Evolutionary conservation across 2,113 vertebrate species (phyloP).

Genomic region (Vimba vimba): DNA sequence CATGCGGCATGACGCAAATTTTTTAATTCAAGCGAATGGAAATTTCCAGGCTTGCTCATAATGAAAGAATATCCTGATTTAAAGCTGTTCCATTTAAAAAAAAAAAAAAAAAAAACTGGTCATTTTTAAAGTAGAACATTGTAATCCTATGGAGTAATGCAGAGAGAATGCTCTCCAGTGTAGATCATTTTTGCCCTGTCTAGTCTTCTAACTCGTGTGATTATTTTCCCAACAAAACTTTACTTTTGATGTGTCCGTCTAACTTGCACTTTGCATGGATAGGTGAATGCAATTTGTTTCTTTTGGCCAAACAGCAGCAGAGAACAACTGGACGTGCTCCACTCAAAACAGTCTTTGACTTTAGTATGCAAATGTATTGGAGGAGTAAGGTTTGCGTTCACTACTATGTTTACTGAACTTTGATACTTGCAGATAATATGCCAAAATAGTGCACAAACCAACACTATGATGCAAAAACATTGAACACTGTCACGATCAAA

Average conservation of each 20-base stretch:
- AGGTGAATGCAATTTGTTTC: slow-evolving; percentile 35
- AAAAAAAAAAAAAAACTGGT: neutral
- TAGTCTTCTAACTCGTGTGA: slow-evolving; percentile 17
- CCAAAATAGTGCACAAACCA: neutral
- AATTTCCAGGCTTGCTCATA: slow-evolving; percentile 12
- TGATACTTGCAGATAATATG: slow-evolving; percentile 3
- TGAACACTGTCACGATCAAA: neutral
- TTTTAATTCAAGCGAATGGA: neutral
- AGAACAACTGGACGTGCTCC: slow-evolving; percentile 36
- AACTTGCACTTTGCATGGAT: neutral
- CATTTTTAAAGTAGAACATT: neutral
- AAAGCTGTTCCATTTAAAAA: neutral
- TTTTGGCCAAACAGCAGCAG: slow-evolving; percentile 23
- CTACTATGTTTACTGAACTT: neutral
- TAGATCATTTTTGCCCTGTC: neutral
- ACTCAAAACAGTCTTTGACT: slow-evolving; percentile 26
- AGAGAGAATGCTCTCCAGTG: neutral
- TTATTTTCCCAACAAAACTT: slow-evolving; percentile 30
- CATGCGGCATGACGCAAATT: neutral
- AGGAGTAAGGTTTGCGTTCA: slow-evolving; percentile 32
- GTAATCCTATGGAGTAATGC: slow-evolving; percentile 31
- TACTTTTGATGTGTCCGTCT: slow-evolving; percentile 43
- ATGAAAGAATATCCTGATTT: slow-evolving; percentile 19
- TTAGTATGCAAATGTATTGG: slow-evolving; percentile 40
- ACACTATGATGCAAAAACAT: neutral